Evolutionary conservation across 2,888 invertebrate species (phyloP), one percentile per base, ranked within the genome.

Genomic region (Tenodera sinensis): DNA sequence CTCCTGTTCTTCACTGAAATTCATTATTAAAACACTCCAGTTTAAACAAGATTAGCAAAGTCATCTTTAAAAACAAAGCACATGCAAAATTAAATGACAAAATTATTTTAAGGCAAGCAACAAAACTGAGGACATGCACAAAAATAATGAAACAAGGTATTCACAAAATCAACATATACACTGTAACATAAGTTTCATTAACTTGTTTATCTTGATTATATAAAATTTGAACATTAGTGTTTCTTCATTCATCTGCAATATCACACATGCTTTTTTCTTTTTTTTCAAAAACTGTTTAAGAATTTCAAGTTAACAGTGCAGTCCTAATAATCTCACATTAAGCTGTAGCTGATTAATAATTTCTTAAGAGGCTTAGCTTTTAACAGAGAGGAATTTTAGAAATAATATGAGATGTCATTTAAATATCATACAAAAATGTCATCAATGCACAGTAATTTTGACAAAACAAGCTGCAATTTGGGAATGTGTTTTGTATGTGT

Each of bases 1-100:
- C 54, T 85, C 30, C 88, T 84, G 28, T 81, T 84, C 82, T 88
- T 88, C 47, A 83, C 88, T 27, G 28, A 85, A 85, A 30, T 54
- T 47, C 47, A 34, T 28, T 27, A 30, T 54, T 88, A 47, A 81
- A 54, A 88, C 27, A 30, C 42, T 84, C 81, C 9, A 47, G 81
- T 28, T 47, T 47, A 87, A 25, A 47, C 25, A 81, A 28, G 83
- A 25, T 25, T 88, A 20, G 15, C 81, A 28, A 28, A 28, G 28
- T 34, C 20, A 34, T 3, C 4, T 25, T 28, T 28, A 71, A 20
- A 34, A 82, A 42, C 83, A 87, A n/a, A 87, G 27, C 81, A 30
- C 83, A 30, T 71, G 8, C 27, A 30, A 81, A 47, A 28, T 71
- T 71, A 71, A 42, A 20, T 71, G 54, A 15, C 54, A 71, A 71